phyloP scores from a whole-genome alignment of 2,888 invertebrate genomes.

The Aproaerema taeniolella region DNA sequence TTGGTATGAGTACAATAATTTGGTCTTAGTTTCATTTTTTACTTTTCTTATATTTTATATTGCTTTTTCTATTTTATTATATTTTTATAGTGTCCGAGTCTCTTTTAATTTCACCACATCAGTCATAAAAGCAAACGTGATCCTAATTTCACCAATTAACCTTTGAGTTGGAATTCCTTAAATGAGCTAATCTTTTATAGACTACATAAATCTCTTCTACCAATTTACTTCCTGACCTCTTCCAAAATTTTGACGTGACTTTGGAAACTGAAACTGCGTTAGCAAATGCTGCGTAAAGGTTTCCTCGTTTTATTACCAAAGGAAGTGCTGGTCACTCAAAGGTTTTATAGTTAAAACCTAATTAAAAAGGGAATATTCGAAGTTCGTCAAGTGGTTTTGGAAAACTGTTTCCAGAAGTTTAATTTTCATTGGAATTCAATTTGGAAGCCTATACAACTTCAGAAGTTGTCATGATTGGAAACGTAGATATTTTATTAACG shows the following conservation, averaged over 20 bases:
- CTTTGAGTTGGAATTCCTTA: constrained; percentile 18
- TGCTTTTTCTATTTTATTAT: too few relatives aligned
- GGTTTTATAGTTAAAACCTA: constrained; percentile 3
- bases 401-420: background rate
- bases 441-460: too few relatives aligned
- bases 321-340: background rate
- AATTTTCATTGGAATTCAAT: too few relatives aligned
- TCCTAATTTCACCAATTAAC: too few relatives aligned
- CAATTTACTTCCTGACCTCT: constrained; percentile 11
- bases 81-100: too few relatives aligned
- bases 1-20: too few relatives aligned
- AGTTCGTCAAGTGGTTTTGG: background rate
- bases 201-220: constrained; percentile 32
- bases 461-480: too few relatives aligned
- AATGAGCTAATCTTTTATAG: constrained; percentile 40
- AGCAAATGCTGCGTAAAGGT: constrained; percentile 1
- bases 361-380: constrained; percentile 2
- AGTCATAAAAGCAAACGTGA: too few relatives aligned
- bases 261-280: constrained; percentile 3
- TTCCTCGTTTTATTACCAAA: constrained; percentile 1
- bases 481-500: too few relatives aligned
- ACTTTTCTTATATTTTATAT: too few relatives aligned
- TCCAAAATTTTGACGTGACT: constrained; percentile 11
- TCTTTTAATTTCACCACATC: too few relatives aligned
- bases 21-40: too few relatives aligned